Evolutionary conservation across 2,113 vertebrate genomes (phyloP), one percentile per base, ranked within the genome.

Genomic region (Burhinus bistriatus): DNA sequence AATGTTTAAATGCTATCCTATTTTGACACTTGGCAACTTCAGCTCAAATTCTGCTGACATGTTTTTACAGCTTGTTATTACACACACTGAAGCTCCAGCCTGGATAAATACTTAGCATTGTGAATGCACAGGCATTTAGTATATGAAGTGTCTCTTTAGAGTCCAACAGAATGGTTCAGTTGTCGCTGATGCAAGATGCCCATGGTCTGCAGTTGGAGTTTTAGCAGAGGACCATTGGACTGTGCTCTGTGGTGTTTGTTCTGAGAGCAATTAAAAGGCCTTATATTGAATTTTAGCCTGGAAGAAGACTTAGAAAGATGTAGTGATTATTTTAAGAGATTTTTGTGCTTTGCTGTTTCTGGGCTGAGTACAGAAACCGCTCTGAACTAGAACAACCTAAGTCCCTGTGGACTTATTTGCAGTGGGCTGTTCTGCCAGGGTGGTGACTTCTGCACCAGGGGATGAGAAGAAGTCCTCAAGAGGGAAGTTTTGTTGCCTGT

Each of bases 41-140:
- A 62, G 47, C 75, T 87, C 64, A 75, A 54, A 89, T 90, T 90
- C 84, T 92, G 80, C 92, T 97, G 94, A 85, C 42, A 3, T 81
- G 34, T 95, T 97, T 97, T 94, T 89, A 92, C 62, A 92, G 93
- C 72, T 91, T 93, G 87, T 94, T 96, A 83, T 66, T 95, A 84
- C 83, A 72, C 0, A 21, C 66, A 22, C 9, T 45, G 69, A 69
- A 66, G 82, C 70, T 82, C 15, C 62, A 93, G 76, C 32, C 76
- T 90, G 49, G 21, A 87, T 58, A 83, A 95, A 42, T 40, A 32
- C 45, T 82, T 62, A 78, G 38, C 77, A n/a, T 65, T 0, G 0
- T 59, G 72, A 94, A 42, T 54, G 69, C 59, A 12, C 45, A 36
- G 52, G 6, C 20, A 1, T 68, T 90, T 29, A 44, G 45, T 54